Conservation (phyloP, 2,888 invertebrate species). For the Ichneumoninae sp. region DNA sequence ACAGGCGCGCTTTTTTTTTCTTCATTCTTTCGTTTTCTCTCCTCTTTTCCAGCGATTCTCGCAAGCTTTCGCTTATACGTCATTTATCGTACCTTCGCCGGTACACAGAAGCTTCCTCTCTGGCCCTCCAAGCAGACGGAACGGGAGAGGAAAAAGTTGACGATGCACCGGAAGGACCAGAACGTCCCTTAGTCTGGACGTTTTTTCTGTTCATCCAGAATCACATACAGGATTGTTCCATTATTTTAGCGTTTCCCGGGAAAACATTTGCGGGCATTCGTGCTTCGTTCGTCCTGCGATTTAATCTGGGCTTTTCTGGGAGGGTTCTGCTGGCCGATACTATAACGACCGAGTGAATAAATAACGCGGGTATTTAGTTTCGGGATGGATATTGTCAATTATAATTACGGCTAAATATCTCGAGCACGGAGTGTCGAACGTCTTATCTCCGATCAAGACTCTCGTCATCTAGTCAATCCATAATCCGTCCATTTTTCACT, state of each 20-base stretch:
- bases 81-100: constrained; percentile 70
- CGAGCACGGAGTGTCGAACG: too few species aligned
- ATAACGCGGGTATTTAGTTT: too few species aligned
- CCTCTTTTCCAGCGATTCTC: constrained; percentile 44
- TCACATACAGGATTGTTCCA: not conserved
- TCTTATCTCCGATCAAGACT: too few species aligned
- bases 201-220: not conserved
- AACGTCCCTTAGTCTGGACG: not conserved
- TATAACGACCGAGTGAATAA: too few species aligned
- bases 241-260: not conserved
- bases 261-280: not conserved
- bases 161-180: constrained; percentile 36
- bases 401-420: too few species aligned
- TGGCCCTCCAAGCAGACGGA: constrained; percentile 46
- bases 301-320: not conserved
- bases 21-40: constrained; percentile 56
- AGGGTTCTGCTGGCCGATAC: not conserved
- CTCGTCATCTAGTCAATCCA: too few species aligned
- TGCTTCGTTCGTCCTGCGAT: not conserved
- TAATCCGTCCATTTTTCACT: too few species aligned
- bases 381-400: too few species aligned
- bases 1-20: constrained; percentile 76
- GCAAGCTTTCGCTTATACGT: constrained; percentile 67
- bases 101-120: constrained; percentile 68
- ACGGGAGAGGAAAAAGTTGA: constrained; percentile 67